phyloP scores from a whole-genome alignment of 2,888 invertebrate genomes.

The Drosophila mulleri region DNA sequence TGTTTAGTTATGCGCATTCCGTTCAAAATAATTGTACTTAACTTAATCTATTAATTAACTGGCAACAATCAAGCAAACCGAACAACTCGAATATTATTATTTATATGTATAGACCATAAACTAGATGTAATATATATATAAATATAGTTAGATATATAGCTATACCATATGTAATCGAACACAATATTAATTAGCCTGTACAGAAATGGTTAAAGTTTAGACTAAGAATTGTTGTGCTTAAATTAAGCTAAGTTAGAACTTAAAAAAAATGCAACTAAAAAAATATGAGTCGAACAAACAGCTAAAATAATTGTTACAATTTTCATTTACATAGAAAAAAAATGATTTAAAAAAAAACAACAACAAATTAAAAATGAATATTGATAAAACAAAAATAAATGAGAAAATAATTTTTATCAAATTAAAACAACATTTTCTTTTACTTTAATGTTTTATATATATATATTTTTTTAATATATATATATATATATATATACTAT shows the following conservation, averaged over 20 bases:
- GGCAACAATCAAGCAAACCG: constrained; percentile 37
- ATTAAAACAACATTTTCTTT: constrained; percentile 1
- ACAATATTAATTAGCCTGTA: constrained; percentile 53
- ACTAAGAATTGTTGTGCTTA: constrained; percentile 74
- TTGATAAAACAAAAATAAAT: constrained; percentile 34
- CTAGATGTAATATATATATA: not conserved
- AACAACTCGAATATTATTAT: constrained; percentile 64
- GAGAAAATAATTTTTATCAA: constrained; percentile 41
- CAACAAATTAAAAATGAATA: constrained; percentile 9
- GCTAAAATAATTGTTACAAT: constrained; percentile 36
- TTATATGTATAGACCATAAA: constrained; percentile 13
- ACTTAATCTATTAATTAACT: constrained; percentile 26
- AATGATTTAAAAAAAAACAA: constrained; percentile 12
- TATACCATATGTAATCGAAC: constrained; percentile 22
- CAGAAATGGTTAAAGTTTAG: constrained; percentile 71
- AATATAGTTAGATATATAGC: constrained; percentile 3
- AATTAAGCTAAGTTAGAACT: constrained; percentile 46
- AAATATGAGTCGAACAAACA: not conserved
- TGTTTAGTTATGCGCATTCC: constrained; percentile 63
- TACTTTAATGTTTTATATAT: not conserved
- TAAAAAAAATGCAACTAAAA: not conserved
- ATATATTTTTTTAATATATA: no score
- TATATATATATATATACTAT: no score
- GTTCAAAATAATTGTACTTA: constrained; percentile 67
- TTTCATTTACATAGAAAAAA: constrained; percentile 9